Evolutionary conservation across 2,113 vertebrate species (phyloP), one percentile per base, ranked within the genome.

Genomic region (Nycticorax nycticorax): DNA sequence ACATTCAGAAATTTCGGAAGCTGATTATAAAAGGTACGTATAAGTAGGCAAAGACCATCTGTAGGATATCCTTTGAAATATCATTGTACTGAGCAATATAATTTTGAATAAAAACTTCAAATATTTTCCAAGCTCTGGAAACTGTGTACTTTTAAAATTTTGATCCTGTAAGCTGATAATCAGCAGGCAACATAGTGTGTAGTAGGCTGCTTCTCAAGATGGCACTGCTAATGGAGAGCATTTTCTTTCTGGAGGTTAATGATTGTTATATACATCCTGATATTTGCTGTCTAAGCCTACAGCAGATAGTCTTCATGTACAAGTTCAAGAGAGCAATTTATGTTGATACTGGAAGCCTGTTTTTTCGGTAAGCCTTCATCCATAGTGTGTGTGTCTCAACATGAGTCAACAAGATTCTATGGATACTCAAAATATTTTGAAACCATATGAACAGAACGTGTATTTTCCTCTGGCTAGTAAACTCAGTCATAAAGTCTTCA

Each of bases 381-480:
- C 59, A 48, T 88, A 64, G 53, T 26, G 21, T 82, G 43, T 0
- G 0, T 89, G 48, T 93, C 64, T 93, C 64, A 89, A 52, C 28
- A 8, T 33, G 77, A 95, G 74, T 95, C 94, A 96, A 95, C 67
- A 88, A 71, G 84, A 73, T 80, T 95, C 96, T 97, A 93, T 97
- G 97, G 97, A 96, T 97, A 97, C 94, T 80, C 91, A 95, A 96
- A 97, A 97, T 97, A 96, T 97, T 97, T 97, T 96, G 96, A 97
- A 97, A 97, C 91, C 92, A 88, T 97, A 94, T 96, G 94, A 97
- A 73, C 95, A 91, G n/a, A 64, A 92, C 59, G 55, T 91, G 85
- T 96, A 74, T 97, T 97, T 97, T 97, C 77, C 84, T 91, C 81
- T 93, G 89, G 30, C 84, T 92, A 89, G 66, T 97, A 95, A 95